Conservation (phyloP, 2,888 invertebrate genomes). For the Andrena praecox region DNA sequence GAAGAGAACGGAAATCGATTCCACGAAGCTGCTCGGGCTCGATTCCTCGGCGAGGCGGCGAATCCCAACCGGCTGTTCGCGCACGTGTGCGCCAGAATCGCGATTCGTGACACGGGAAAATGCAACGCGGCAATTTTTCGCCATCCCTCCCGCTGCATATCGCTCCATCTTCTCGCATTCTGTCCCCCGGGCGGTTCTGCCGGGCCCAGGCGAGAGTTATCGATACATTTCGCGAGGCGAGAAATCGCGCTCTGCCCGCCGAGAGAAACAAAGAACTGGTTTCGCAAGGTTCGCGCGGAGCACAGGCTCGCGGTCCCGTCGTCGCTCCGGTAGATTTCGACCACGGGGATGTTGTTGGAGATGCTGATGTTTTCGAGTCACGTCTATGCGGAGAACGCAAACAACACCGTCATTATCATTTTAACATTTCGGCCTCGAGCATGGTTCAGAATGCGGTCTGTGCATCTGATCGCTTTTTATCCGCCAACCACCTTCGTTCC, state of each 20-base stretch:
- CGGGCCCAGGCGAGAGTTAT: constrained; percentile 2
- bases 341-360: neutral
- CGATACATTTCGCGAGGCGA: constrained; percentile 17
- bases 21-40: constrained; percentile 41
- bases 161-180: neutral
- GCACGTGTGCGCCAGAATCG: constrained; percentile 49
- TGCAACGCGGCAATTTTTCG: constrained; percentile 20
- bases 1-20: constrained; percentile 62
- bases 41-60: constrained; percentile 48
- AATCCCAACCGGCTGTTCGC: constrained; percentile 32
- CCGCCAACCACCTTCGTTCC: constrained; percentile 17
- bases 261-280: constrained; percentile 44
- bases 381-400: constrained; percentile 4
- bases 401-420: constrained; percentile 22
- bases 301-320: neutral
- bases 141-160: neutral
- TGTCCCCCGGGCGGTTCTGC: neutral
- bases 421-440: neutral
- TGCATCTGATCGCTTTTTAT: constrained; percentile 63
- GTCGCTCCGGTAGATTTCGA: neutral
- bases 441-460: constrained; percentile 43
- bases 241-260: neutral
- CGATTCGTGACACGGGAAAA: constrained; percentile 54
- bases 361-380: neutral
- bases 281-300: constrained; percentile 20